These are phyloP conservation scores for Erpobdella octoculata DNA, from an alignment of 2,888 invertebrate species.

Conservation along the genomic window DNA sequence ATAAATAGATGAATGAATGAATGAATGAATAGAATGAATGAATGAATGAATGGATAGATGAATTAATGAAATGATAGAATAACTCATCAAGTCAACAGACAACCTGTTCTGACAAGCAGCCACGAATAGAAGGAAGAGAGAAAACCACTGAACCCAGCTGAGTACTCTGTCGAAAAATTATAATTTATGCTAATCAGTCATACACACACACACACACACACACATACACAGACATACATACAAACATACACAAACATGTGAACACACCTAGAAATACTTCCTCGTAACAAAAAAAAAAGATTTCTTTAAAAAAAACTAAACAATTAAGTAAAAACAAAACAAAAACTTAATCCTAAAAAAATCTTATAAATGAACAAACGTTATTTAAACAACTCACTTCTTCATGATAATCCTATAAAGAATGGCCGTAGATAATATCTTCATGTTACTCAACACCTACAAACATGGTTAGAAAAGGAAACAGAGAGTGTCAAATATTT, in stretches of 20 bases:
- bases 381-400: too few relatives aligned
- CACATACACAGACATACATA: not conserved
- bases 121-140: slow-evolving; percentile 43
- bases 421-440: slow-evolving; percentile 50
- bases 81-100: not conserved
- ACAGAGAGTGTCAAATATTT: too few relatives aligned
- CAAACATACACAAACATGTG: not conserved
- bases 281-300: too few relatives aligned
- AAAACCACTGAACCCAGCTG: slow-evolving; percentile 44
- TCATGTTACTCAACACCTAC: slow-evolving; percentile 51
- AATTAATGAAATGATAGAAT: not conserved
- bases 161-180: slow-evolving; percentile 41
- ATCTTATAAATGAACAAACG: too few relatives aligned
- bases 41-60: too few relatives aligned
- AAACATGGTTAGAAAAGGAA: not conserved
- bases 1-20: not conserved
- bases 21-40: too few relatives aligned
- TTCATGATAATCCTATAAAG: slow-evolving; percentile 50
- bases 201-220: not conserved
- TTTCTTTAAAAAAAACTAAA: too few relatives aligned
- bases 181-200: not conserved
- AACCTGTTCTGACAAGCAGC: slow-evolving; percentile 49
- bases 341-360: too few relatives aligned
- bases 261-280: not conserved
- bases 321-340: too few relatives aligned